Percentiles rank a stretch among this genome's conserved stretches.
phyloP scores from a whole-genome alignment of 2,797 vertebrate genomes.

The Silurus lanzhouensis region DNA sequence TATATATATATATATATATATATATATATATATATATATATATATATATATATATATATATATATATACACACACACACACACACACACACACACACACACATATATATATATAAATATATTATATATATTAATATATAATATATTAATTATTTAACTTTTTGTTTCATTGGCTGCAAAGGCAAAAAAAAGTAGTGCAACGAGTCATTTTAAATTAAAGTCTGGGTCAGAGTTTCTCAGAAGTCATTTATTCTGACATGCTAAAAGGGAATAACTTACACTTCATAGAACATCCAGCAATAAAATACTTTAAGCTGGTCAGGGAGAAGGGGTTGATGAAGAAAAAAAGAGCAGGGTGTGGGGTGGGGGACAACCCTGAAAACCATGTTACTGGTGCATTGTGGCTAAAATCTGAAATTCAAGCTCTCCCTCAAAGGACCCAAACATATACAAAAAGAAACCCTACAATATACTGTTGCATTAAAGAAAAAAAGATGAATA shows the following conservation, averaged over 20 bases:
- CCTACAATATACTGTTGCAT: constrained; percentile 51
- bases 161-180: not conserved
- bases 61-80: too few relatives aligned
- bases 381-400: constrained; percentile 58
- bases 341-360: constrained; percentile 34
- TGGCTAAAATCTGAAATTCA: constrained; percentile 70
- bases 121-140: too few relatives aligned
- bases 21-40: too few relatives aligned
- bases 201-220: constrained; percentile 60
- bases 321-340: constrained; percentile 32
- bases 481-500: constrained; percentile 59
- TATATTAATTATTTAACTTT: too few relatives aligned
- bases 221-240: constrained; percentile 64
- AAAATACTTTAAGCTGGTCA: constrained; percentile 78
- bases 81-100: too few relatives aligned
- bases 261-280: constrained; percentile 88
- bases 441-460: constrained; percentile 65
- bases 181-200: not conserved
- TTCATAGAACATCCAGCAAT: constrained; percentile 77
- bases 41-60: too few relatives aligned
- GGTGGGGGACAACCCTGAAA: constrained; percentile 33
- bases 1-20: too few relatives aligned
- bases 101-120: too few relatives aligned
- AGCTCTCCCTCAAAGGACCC: constrained; percentile 72
- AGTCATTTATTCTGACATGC: constrained; percentile 80